phyloP scores from a whole-genome alignment of 1,140 invertebrate genomes.

The Phymorhynchus buccinoides region DNA sequence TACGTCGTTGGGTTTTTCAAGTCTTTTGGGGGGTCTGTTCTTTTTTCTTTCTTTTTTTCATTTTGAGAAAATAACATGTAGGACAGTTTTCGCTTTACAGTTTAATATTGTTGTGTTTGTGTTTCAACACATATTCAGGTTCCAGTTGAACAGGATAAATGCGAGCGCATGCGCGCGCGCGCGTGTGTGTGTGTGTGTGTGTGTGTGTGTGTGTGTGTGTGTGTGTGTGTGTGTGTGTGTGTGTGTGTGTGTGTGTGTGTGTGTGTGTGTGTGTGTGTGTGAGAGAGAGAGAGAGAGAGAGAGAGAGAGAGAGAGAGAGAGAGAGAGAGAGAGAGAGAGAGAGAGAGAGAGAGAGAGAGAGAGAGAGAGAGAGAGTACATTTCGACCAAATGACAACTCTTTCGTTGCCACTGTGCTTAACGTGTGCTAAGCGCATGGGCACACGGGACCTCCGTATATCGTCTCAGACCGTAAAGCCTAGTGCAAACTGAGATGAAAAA shows the following conservation, averaged over 20 bases:
- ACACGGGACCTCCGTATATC: no score
- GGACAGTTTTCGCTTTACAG: no score
- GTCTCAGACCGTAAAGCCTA: no score
- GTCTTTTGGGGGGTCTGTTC: no score
- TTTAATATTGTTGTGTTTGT: not conserved
- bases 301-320: not conserved
- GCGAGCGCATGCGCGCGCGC: not conserved
- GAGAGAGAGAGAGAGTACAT: not conserved
- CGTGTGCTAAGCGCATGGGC: no score
- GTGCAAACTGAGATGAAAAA: no score
- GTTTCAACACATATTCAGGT: not conserved
- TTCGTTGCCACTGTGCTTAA: not conserved
- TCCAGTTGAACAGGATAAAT: no score
- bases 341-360: not conserved
- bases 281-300: not conserved
- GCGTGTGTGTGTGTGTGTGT: constrained; percentile 1
- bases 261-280: not conserved
- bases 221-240: not conserved
- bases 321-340: not conserved
- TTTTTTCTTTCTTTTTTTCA: no score
- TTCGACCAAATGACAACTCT: no score
- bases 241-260: not conserved
- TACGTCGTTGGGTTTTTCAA: no score
- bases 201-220: not conserved
- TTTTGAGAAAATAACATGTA: no score